Conservation (phyloP, 2,888 invertebrate species). For the Xestia xanthographa region DNA sequence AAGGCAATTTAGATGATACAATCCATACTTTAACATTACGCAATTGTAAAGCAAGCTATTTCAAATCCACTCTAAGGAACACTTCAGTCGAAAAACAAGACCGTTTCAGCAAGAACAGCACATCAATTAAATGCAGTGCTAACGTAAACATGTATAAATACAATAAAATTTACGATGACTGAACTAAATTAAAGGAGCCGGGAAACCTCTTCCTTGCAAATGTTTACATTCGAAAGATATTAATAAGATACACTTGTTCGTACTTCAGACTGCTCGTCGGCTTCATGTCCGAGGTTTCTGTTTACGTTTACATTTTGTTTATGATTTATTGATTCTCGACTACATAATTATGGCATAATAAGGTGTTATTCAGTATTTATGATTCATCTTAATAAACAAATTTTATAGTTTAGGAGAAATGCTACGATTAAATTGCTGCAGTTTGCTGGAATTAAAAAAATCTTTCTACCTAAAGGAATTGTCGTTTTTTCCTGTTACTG, state of each 20-base stretch:
- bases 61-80: background rate
- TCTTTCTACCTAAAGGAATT: background rate
- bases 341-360: constrained; percentile 3
- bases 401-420: background rate
- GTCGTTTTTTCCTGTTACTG: background rate
- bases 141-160: constrained; percentile 34
- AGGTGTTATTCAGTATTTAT: constrained; percentile 13
- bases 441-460: background rate
- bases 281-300: constrained; percentile 48
- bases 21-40: background rate
- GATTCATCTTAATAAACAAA: background rate
- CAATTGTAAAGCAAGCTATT: constrained; percentile 7
- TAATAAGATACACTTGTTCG: constrained; percentile 72
- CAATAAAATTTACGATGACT: constrained; percentile 49
- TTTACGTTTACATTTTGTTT: constrained; percentile 66
- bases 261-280: constrained; percentile 69
- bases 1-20: background rate
- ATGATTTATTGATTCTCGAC: constrained; percentile 69
- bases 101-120: constrained; percentile 20
- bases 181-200: constrained; percentile 53
- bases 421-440: background rate
- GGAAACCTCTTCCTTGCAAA: constrained; percentile 51
- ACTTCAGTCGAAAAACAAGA: constrained; percentile 13
- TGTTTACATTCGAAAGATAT: constrained; percentile 61
- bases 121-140: constrained; percentile 30